Percentiles rank a stretch among this genome's conserved stretches.
Evolutionary conservation across 2,113 vertebrate genomes (phyloP).

Genomic region (Galbula dea): DNA sequence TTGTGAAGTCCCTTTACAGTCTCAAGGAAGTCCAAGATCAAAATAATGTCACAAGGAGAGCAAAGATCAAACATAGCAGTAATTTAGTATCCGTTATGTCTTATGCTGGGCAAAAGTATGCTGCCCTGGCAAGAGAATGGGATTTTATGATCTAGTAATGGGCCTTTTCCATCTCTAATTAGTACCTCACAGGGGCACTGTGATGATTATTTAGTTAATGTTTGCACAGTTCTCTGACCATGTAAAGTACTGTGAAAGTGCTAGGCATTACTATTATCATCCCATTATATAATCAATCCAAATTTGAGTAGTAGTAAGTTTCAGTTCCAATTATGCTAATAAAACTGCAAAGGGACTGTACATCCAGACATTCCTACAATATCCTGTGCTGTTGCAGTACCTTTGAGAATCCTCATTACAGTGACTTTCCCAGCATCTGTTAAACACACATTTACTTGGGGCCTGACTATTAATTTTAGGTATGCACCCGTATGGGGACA

Average conservation of each 20-base stretch:
- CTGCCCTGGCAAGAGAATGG: neutral
- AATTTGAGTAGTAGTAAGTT: neutral
- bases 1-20: neutral
- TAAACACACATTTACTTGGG: neutral
- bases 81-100: neutral
- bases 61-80: neutral
- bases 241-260: slow-evolving; percentile 21
- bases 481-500: neutral
- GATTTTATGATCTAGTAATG: slow-evolving; percentile 22
- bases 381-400: neutral
- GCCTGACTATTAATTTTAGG: neutral
- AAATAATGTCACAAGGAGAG: neutral
- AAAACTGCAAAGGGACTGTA: neutral
- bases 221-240: slow-evolving; percentile 30
- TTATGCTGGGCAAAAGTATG: neutral
- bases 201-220: slow-evolving; percentile 47
- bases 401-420: neutral
- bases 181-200: neutral
- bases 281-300: slow-evolving; percentile 32
- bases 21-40: neutral
- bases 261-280: slow-evolving; percentile 21
- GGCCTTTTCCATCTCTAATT: slow-evolving; percentile 21
- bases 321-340: slow-evolving; percentile 35
- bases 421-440: neutral
- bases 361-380: neutral